Conservation (phyloP, 2,888 invertebrate species). For the Lasioglossum zephyrum region DNA sequence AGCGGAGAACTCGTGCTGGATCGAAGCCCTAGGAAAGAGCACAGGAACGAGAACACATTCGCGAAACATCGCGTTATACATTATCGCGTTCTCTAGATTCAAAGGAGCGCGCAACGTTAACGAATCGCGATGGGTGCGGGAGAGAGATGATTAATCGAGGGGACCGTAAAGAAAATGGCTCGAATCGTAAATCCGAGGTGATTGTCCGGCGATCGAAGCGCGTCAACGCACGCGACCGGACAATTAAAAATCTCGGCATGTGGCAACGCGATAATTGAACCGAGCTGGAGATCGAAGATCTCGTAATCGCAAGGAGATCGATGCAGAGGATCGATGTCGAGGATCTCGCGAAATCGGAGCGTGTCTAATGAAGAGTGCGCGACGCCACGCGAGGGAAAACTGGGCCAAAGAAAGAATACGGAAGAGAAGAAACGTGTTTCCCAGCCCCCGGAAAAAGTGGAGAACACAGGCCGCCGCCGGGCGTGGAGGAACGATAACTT, state of each 20-base stretch:
- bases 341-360: slow-evolving; percentile 15
- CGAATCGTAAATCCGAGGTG: neutral
- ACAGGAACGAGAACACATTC: neutral
- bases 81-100: neutral
- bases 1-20: neutral
- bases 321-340: neutral
- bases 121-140: neutral
- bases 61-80: neutral
- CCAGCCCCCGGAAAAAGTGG: neutral
- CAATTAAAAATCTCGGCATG: slow-evolving; percentile 4
- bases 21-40: neutral
- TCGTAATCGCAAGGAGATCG: neutral
- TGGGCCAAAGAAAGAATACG: slow-evolving; percentile 30
- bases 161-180: neutral
- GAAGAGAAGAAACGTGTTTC: neutral
- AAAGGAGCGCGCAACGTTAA: slow-evolving; percentile 4
- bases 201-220: neutral
- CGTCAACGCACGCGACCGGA: slow-evolving; percentile 4
- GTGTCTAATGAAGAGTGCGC: slow-evolving; percentile 17
- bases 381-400: slow-evolving; percentile 18
- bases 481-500: slow-evolving; percentile 57
- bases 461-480: neutral
- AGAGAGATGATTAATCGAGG: slow-evolving; percentile 16
- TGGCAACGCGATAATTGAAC: slow-evolving; percentile 6
- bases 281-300: neutral